Base-by-base conservation (phyloP, 2,888 invertebrate species). In the Netelia melanura region DNA sequence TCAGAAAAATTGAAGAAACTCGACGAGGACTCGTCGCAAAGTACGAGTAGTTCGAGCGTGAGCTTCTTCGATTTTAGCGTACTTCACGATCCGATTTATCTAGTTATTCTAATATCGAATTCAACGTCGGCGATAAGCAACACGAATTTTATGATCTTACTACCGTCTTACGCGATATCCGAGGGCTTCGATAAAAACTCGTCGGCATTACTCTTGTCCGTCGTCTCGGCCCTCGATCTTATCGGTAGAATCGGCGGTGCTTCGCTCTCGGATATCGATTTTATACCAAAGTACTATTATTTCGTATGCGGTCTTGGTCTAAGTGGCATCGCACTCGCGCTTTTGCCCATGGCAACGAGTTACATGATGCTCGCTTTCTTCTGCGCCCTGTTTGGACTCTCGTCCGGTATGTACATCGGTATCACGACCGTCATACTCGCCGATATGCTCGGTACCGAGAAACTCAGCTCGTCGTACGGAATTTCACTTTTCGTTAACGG, bases 371-470 rank as follows among this genome's bases (percentile, higher is more conserved):
- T 97, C 0, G 95, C 96, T 74, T 95, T 95, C 44, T 96, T 96
- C 90, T 98, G 97, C 92, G 96, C 96, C 0, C 91, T 97, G 1
- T 98, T 98, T 91, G 98, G 98, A 0, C 94, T 98, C 14, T 97
- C 97, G 0, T 97, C 98, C 0, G 98, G 98, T 6, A 95, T 97
- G 25, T 98, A 98, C 92, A 97, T 97, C 0, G 98, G 98, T 1
- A 96, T 98, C n/a, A 97, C 97, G 0, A 97, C 98, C 1, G 96
- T 98, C 65, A 97, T 98, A 3, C 96, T 98, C 96, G 97, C 97
- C 0, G 98, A 98, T 90, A 96, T 98, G 96, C 92, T 98, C 5
- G 98, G 98, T 0, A 96, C 97, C 0, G 97, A 98, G 88, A 95
- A 97, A 17, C 93, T 98, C 0, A 97, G 97, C 92, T 97, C 97